Evolutionary conservation across 2,797 vertebrate genomes (phyloP).

Genomic region (Sciurus vulgaris): DNA sequence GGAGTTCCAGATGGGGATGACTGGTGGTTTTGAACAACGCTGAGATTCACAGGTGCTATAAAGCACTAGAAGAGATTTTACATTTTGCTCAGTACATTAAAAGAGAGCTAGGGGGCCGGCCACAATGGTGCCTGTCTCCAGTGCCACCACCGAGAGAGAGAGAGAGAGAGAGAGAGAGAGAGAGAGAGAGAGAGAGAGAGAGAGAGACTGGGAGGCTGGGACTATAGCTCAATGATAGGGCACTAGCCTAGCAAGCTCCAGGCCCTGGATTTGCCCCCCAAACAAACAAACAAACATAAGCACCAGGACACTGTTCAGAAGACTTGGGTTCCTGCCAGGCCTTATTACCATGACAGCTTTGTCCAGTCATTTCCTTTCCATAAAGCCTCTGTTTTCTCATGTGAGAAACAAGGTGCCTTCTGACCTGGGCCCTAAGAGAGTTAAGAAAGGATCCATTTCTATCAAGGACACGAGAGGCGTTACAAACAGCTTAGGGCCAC

Average conservation of each 20-base stretch:
- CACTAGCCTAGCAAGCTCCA: neutral
- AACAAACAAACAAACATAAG: no score
- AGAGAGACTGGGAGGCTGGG: no score
- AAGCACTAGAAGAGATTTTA: neutral
- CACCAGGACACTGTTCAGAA: neutral
- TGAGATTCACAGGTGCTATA: slow-evolving; percentile 12
- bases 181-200: no score
- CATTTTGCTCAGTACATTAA: neutral
- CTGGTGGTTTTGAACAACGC: neutral
- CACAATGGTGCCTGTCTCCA: no score
- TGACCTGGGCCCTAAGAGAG: neutral
- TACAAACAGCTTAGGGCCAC: neutral
- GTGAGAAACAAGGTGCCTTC: slow-evolving; percentile 7
- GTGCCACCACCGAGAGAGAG: no score
- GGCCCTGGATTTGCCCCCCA: neutral
- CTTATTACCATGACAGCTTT: slow-evolving; percentile 18
- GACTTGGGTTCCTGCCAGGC: neutral
- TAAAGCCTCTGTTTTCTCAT: slow-evolving; percentile 55
- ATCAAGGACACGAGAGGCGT: neutral
- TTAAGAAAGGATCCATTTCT: neutral
- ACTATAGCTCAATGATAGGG: neutral
- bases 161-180: no score
- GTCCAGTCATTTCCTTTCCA: neutral
- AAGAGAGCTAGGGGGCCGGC: neutral
- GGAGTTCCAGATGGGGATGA: neutral